These are phyloP conservation scores for Chloropsis cyanopogon DNA, from an alignment of 2,113 vertebrate genomes.

Conservation along the genomic window DNA sequence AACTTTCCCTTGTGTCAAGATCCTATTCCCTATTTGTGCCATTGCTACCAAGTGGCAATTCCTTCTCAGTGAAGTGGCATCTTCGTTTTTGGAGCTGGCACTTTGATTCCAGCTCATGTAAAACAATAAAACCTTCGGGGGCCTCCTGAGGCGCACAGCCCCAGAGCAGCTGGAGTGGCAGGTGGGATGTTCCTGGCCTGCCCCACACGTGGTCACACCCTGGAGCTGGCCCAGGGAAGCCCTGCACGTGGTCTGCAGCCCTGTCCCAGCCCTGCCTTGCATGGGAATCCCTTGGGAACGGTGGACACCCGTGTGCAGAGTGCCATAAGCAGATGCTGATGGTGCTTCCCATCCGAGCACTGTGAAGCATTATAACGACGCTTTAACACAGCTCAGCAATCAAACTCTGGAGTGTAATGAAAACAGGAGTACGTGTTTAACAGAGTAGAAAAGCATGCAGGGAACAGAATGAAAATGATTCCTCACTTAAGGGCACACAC, in stretches of 20 bases:
- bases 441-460: neutral
- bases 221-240: neutral
- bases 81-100: neutral
- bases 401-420: neutral
- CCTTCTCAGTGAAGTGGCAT: neutral
- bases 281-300: neutral
- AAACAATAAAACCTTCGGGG: neutral
- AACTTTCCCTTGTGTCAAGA: neutral
- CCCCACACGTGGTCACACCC: fast-evolving
- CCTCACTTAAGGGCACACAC: neutral
- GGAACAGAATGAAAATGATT: neutral
- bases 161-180: neutral
- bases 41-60: fast-evolving
- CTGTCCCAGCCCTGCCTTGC: neutral
- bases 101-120: neutral
- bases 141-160: neutral
- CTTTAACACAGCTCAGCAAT: constrained; percentile 16
- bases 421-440: neutral
- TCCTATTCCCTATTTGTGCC: neutral
- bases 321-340: neutral
- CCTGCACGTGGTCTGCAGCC: fast-evolving
- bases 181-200: neutral
- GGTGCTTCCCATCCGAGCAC: neutral
- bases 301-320: neutral
- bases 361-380: neutral